A percentile compares a stretch with the other conserved stretches of the same genome.
Evolutionary conservation across 2,113 vertebrate species (phyloP).

Genomic region (Numenius arquata): DNA sequence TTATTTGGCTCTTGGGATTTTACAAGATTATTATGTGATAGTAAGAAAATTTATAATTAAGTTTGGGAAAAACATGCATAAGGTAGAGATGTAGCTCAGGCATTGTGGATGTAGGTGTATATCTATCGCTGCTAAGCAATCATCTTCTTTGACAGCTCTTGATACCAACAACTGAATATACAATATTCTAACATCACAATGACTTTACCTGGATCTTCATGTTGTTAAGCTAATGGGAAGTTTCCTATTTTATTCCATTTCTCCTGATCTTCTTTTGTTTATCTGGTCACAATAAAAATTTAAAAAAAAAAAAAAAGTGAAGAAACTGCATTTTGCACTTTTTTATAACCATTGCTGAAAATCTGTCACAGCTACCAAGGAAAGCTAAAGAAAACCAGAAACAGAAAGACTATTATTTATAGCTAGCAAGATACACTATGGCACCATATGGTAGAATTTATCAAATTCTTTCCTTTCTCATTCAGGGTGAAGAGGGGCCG

Average conservation of each 20-base stretch:
- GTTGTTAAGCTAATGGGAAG: not conserved
- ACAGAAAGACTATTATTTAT: slow-evolving; percentile 69
- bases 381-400: slow-evolving; percentile 56
- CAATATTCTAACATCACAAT: not conserved
- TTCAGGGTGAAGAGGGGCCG: not conserved
- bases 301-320: not conserved
- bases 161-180: not conserved
- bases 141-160: not conserved
- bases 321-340: slow-evolving; percentile 35
- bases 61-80: not conserved
- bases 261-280: not conserved
- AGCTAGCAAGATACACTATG: slow-evolving; percentile 58
- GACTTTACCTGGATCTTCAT: not conserved
- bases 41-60: not conserved
- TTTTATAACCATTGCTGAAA: slow-evolving; percentile 40
- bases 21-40: not conserved
- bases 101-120: not conserved
- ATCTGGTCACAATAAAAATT: not conserved
- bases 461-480: slow-evolving; percentile 52
- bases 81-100: not conserved
- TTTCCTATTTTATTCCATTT: not conserved
- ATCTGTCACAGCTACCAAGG: slow-evolving; percentile 56
- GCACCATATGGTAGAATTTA: slow-evolving; percentile 72
- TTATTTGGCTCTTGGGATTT: not conserved
- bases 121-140: not conserved